Conservation (phyloP, 1,140 invertebrate species). For the Chelonus insularis region DNA sequence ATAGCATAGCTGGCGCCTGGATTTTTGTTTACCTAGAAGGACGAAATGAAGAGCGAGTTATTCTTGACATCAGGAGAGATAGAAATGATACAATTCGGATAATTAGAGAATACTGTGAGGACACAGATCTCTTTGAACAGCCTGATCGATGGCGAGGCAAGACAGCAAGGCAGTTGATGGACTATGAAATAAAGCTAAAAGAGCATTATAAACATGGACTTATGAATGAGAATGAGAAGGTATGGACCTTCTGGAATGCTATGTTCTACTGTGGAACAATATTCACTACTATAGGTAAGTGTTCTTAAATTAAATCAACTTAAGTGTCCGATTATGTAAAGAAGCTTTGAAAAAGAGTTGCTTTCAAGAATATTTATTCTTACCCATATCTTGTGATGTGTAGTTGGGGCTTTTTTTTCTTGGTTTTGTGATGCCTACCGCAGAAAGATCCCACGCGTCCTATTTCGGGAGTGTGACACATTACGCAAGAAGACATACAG, state of each 20-base stretch:
- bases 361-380: too few species aligned
- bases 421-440: neutral
- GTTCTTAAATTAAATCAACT: too few species aligned
- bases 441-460: constrained; percentile 18
- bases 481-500: constrained; percentile 22
- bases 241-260: constrained; percentile 89
- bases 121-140: constrained; percentile 43
- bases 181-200: constrained; percentile 65
- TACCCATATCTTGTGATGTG: too few species aligned
- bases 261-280: constrained; percentile 91
- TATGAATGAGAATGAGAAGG: constrained; percentile 55
- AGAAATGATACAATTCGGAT: constrained; percentile 48
- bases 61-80: constrained; percentile 59
- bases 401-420: too few species aligned
- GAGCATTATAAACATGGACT: constrained; percentile 61
- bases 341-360: too few species aligned
- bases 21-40: constrained; percentile 78
- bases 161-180: constrained; percentile 52
- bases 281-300: constrained; percentile 91
- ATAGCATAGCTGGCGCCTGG: constrained; percentile 77
- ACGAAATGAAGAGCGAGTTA: constrained; percentile 60
- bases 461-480: constrained; percentile 28
- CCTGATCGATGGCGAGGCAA: constrained; percentile 56
- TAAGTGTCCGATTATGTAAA: too few species aligned
- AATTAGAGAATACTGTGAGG: constrained; percentile 48